A percentile compares a stretch with the other conserved stretches of the same genome.
Evolutionary conservation across 92 coral and sea anemone species (phyloP).

Genomic region (Palythoa grandiflora): DNA sequence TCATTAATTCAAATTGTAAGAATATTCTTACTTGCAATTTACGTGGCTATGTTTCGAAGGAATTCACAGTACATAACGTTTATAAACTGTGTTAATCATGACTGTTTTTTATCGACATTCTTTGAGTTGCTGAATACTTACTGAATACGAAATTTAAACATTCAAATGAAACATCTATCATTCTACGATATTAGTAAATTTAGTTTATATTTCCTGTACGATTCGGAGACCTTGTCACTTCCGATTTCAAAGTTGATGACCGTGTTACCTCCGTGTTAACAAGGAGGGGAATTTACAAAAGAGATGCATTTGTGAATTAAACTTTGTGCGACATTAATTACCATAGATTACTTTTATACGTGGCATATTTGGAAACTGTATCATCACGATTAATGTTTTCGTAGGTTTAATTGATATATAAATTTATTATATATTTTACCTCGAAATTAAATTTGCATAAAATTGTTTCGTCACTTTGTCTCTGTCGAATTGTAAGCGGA

Average conservation of each 20-base stretch:
- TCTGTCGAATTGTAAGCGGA: background rate
- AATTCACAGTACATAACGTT: background rate
- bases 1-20: background rate
- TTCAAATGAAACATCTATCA: background rate
- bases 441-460: slow-evolving; percentile 1
- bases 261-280: no score
- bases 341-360: background rate
- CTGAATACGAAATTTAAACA: background rate
- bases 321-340: background rate
- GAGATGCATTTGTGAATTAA: no score
- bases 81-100: background rate
- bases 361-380: background rate
- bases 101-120: background rate
- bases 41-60: background rate
- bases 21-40: background rate
- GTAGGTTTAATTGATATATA: background rate
- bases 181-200: background rate
- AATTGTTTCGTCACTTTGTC: background rate
- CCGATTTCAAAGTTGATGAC: slow-evolving; percentile 12
- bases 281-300: background rate
- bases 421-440: background rate
- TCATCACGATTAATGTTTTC: background rate
- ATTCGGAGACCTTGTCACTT: background rate
- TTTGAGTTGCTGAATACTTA: background rate
- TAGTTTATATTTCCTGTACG: background rate